Percentiles rank a stretch among this genome's conserved stretches.
phyloP scores from a whole-genome alignment of 2,797 vertebrate species.

The Parotocinclus haroldoi region DNA sequence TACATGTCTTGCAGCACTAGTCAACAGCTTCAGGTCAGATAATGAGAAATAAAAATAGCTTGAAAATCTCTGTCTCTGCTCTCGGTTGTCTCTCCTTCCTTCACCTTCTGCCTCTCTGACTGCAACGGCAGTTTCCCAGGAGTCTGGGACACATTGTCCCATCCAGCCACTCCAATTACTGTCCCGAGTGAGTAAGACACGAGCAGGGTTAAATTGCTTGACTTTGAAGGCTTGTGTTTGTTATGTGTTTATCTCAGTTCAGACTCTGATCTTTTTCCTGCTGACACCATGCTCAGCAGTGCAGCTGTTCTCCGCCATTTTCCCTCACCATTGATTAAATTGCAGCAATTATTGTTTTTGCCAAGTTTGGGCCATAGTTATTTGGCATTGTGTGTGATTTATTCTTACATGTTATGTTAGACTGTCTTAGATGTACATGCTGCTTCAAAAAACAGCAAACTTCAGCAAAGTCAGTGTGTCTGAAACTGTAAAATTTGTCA shows the following conservation, averaged over 20 bases:
- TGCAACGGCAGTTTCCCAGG: slow-evolving; percentile 36
- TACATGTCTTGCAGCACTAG: slow-evolving; percentile 60
- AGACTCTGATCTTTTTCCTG: slow-evolving; percentile 13
- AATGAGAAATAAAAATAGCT: slow-evolving; percentile 50
- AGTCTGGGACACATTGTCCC: slow-evolving; percentile 15
- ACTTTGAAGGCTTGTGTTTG: slow-evolving; percentile 7
- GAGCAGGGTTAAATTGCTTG: slow-evolving; percentile 27
- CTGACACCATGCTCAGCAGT: neutral
- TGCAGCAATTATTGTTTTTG: slow-evolving; percentile 25
- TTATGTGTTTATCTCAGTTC: slow-evolving; percentile 26
- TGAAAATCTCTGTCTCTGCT: slow-evolving; percentile 29
- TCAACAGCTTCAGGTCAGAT: slow-evolving; percentile 53
- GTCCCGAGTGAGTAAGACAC: slow-evolving; percentile 22
- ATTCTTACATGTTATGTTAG: too few species aligned
- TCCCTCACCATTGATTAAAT: slow-evolving; percentile 17
- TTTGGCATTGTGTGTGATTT: too few species aligned
- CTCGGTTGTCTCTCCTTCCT: slow-evolving; percentile 24
- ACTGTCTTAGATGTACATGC: too few species aligned
- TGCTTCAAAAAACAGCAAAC: too few species aligned
- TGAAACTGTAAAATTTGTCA: too few species aligned
- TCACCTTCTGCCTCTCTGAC: neutral
- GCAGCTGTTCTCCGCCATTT: slow-evolving; percentile 12
- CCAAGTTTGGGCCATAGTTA: neutral
- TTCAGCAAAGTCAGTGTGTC: too few species aligned
- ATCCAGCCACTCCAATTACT: slow-evolving; percentile 38